phyloP scores from a whole-genome alignment of 2,888 invertebrate genomes.

The Calameuta filiformis region DNA sequence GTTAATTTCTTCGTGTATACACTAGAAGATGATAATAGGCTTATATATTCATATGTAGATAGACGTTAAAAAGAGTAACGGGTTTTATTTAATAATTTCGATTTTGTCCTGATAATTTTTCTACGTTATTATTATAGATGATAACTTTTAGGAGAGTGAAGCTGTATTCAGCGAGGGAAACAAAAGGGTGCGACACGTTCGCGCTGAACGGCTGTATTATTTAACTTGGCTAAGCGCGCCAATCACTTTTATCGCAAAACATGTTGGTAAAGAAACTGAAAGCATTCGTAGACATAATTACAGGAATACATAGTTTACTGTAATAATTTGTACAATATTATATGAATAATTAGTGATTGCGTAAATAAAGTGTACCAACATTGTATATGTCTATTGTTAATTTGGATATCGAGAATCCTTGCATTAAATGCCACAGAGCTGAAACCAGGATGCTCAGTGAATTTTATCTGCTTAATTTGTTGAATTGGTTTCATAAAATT shows the following conservation, averaged over 20 bases:
- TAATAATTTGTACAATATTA: slow-evolving; percentile 66
- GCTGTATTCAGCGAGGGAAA: slow-evolving; percentile 40
- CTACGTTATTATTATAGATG: slow-evolving; percentile 57
- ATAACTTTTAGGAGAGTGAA: slow-evolving; percentile 51
- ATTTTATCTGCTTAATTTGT: not conserved
- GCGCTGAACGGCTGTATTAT: slow-evolving; percentile 48
- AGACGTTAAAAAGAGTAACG: slow-evolving; percentile 53
- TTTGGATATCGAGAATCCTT: not conserved
- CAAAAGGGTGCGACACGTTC: slow-evolving; percentile 13
- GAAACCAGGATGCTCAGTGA: not conserved
- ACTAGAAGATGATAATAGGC: slow-evolving; percentile 45
- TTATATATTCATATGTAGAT: slow-evolving; percentile 60
- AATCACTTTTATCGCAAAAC: slow-evolving; percentile 47
- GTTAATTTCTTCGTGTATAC: slow-evolving; percentile 45
- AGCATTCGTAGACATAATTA: slow-evolving; percentile 61
- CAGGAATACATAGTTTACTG: slow-evolving; percentile 63
- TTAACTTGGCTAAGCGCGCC: slow-evolving; percentile 48
- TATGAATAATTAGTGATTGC: slow-evolving; percentile 55
- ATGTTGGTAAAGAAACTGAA: slow-evolving; percentile 55
- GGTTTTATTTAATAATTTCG: slow-evolving; percentile 57
- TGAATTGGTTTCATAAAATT: not conserved
- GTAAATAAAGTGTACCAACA: slow-evolving; percentile 64
- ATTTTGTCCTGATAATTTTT: slow-evolving; percentile 57
- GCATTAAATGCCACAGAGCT: not conserved
- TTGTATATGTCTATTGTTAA: slow-evolving; percentile 44